Base-by-base conservation (phyloP, 2,888 invertebrate species). In the Alloplasta piceator region DNA sequence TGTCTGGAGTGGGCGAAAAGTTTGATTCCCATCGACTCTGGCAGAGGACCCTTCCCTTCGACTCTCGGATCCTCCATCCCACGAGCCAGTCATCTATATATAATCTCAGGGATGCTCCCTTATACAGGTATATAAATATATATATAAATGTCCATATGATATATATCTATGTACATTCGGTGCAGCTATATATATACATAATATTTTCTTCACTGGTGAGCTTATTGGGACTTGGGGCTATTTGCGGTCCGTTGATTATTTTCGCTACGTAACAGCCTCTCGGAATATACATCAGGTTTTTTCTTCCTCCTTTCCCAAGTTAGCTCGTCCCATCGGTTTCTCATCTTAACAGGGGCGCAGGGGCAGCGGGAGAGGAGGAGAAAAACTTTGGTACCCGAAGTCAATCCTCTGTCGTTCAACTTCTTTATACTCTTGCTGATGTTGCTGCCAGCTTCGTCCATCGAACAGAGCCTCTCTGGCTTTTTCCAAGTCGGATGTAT, bases 201-300 rank as follows among this genome's bases (percentile, higher is more conserved):
- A 41, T 38, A 67, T 60, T 75, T 75, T 78, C 39, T 70, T 52
- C 46, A 43, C 52, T 48, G 64, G 67, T 73, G 58, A 55, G 50
- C 61, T 70, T 68, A 58, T 67, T 55, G 82, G 82, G 81, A 80
- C 80, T 79, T 75, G 63, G 78, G 76, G 76, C 82, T 80, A 79
- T 85, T 86, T 82, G 85, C 75, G 86, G 86, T 85, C 83, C 83
- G 80, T 83, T 86, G 87, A 86, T 87, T 87, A 86, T 87, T 87
- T 86, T 84, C 83, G 73, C 81, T 78, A 84, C 82, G 68, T 74
- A 71, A 78, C 46, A 82, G 80, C 73, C 80, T 81, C 67, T 58
- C 73, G 66, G 77, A 77, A 61, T 68, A 76, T 66, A 61, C 41
- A 50, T 52, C 43, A 46, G 26, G 48, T 64, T 63, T 68, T 41